These are phyloP conservation scores for Chrysotoxum bicinctum DNA, from an alignment of 2,888 invertebrate species.

Conservation along the genomic window DNA sequence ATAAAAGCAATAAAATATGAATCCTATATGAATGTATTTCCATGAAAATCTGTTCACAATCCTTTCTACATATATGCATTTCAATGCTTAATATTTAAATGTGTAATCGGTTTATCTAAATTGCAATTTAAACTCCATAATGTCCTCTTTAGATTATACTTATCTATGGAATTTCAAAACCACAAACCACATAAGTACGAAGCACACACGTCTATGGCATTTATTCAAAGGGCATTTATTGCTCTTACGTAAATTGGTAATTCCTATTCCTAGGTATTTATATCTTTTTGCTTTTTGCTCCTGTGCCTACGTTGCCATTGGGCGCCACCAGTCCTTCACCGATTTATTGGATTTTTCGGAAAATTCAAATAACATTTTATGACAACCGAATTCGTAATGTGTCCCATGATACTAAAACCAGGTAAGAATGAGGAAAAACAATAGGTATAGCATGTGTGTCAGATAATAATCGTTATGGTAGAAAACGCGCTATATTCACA, in stretches of 20 bases:
- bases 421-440: not conserved
- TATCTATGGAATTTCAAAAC: constrained; percentile 26
- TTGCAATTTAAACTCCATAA: constrained; percentile 20
- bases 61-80: not conserved
- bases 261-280: constrained; percentile 38
- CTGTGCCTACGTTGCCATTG: not conserved
- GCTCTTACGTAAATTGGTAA: constrained; percentile 37
- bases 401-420: not conserved
- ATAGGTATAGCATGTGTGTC: constrained; percentile 20
- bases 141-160: constrained; percentile 29
- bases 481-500: constrained; percentile 59
- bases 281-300: not conserved
- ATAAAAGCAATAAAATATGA: constrained; percentile 14
- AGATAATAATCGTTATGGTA: constrained; percentile 62
- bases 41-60: not conserved
- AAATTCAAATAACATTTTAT: constrained; percentile 68
- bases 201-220: constrained; percentile 55
- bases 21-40: not conserved
- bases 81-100: not conserved
- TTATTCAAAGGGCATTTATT: constrained; percentile 57
- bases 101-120: constrained; percentile 34
- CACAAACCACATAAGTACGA: constrained; percentile 12
- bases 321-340: constrained; percentile 8
- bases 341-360: constrained; percentile 61
- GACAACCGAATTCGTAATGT: constrained; percentile 61